Conservation (phyloP, 2,797 vertebrate genomes). For the Epinephelus malabaricus region DNA sequence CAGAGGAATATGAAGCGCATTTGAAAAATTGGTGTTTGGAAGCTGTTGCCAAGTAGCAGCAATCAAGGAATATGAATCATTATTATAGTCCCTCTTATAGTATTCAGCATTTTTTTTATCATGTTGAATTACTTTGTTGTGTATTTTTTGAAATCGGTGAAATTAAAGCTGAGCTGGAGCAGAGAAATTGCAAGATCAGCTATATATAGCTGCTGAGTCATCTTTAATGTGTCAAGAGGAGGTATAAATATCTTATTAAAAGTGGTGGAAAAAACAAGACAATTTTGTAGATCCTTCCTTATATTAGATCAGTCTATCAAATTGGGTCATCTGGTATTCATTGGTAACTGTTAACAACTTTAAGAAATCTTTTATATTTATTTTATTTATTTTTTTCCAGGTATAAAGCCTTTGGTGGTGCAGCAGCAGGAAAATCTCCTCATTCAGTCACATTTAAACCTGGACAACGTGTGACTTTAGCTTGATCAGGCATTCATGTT, state of each 20-base stretch:
- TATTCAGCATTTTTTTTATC: conserved; percentile 22
- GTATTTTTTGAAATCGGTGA: conserved; percentile 22
- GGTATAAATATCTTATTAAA: conserved; percentile 9
- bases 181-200: background rate
- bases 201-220: conserved; percentile 27
- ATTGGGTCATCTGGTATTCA: background rate
- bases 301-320: background rate
- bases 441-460: conserved; percentile 82
- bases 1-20: conserved; percentile 22
- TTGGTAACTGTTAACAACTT: background rate
- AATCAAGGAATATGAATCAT: conserved; percentile 18
- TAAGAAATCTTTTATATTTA: background rate
- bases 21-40: conserved; percentile 34
- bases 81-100: background rate
- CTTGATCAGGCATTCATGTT: conserved; percentile 75
- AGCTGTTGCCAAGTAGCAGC: conserved; percentile 14
- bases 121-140: conserved; percentile 27
- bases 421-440: conserved; percentile 84
- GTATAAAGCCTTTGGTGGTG: conserved; percentile 90
- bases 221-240: conserved; percentile 7
- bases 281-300: background rate
- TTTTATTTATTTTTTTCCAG: conserved; percentile 77
- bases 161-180: conserved; percentile 1
- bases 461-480: conserved; percentile 94
- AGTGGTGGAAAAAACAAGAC: background rate